Evolutionary conservation across 2,797 vertebrate genomes (phyloP).

Genomic region (Labroides dimidiatus): DNA sequence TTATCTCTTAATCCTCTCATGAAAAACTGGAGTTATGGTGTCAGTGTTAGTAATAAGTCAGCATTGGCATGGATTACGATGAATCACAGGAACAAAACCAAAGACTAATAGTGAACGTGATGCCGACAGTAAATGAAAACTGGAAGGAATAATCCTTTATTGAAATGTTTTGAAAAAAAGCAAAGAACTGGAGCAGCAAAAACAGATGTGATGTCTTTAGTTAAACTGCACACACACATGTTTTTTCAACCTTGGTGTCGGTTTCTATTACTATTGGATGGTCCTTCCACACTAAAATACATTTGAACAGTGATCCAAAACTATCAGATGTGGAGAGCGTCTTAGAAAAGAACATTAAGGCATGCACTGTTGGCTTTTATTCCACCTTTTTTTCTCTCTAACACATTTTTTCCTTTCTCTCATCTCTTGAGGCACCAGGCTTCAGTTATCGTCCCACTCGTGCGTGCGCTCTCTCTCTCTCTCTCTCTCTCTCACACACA

Average conservation of each 20-base stretch:
- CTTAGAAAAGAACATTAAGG: slow-evolving; percentile 3
- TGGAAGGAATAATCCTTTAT: slow-evolving; percentile 6
- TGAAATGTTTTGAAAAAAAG: slow-evolving; percentile 35
- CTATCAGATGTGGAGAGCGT: slow-evolving; percentile 9
- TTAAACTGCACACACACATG: slow-evolving; percentile 3
- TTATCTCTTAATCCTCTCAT: neutral
- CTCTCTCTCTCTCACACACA: slow-evolving; percentile 2
- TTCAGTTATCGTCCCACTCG: slow-evolving; percentile 31
- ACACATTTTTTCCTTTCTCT: slow-evolving; percentile 34
- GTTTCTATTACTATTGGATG: slow-evolving; percentile 29
- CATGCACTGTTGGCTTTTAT: slow-evolving; percentile 5
- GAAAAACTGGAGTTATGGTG: neutral
- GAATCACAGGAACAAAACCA: neutral
- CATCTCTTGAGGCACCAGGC: slow-evolving; percentile 37
- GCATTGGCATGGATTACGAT: neutral
- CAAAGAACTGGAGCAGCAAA: slow-evolving; percentile 20
- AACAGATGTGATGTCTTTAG: slow-evolving; percentile 47
- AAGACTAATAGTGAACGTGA: neutral
- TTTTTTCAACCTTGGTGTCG: slow-evolving; percentile 19
- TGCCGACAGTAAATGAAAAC: slow-evolving; percentile 27
- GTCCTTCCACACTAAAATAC: slow-evolving; percentile 3
- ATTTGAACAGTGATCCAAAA: slow-evolving; percentile 28
- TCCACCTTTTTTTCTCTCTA: slow-evolving; percentile 40
- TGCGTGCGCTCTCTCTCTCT: neutral
- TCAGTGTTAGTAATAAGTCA: neutral